Percentiles rank a stretch among this genome's conserved stretches.
Conservation (phyloP, 2,797 vertebrate species). For the Sebastes alutus region DNA sequence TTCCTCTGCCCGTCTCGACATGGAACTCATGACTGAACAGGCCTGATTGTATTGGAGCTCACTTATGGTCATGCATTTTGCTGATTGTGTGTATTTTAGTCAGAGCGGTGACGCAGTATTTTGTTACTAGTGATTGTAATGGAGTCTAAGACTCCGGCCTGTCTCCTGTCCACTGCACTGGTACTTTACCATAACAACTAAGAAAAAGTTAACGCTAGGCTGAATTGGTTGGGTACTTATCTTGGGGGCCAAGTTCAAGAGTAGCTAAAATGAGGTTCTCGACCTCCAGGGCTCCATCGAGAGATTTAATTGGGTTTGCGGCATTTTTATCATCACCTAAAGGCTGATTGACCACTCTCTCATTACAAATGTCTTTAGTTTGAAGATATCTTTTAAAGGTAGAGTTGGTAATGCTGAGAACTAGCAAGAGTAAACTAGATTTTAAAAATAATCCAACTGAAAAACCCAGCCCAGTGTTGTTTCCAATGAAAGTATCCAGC, state of each 20-base stretch:
- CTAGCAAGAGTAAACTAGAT: not conserved
- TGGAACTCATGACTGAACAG: constrained; percentile 61
- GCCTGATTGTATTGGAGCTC: constrained; percentile 60
- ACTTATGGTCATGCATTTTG: constrained; percentile 50
- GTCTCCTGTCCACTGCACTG: constrained; percentile 1
- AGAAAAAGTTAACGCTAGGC: constrained; percentile 14
- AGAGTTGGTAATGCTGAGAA: not conserved
- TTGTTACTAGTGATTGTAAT: constrained; percentile 52
- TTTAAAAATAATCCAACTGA: not conserved
- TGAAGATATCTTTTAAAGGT: not conserved
- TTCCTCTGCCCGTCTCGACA: constrained; percentile 60
- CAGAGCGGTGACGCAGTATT: constrained; percentile 26
- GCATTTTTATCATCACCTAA: not conserved
- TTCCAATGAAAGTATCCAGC: not conserved
- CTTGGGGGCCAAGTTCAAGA: not conserved
- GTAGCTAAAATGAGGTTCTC: constrained; percentile 9
- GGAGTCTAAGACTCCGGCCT: constrained; percentile 22
- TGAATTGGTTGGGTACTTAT: constrained; percentile 1
- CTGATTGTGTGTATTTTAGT: constrained; percentile 67
- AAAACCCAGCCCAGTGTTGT: not conserved
- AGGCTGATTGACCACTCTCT: not conserved
- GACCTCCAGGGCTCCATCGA: not conserved
- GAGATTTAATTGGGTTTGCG: not conserved
- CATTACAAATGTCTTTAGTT: not conserved
- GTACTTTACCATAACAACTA: constrained; percentile 6